These are phyloP conservation scores for Enteromius afrohamiltoni DNA, from an alignment of 2,797 vertebrate species.

Conservation along the genomic window DNA sequence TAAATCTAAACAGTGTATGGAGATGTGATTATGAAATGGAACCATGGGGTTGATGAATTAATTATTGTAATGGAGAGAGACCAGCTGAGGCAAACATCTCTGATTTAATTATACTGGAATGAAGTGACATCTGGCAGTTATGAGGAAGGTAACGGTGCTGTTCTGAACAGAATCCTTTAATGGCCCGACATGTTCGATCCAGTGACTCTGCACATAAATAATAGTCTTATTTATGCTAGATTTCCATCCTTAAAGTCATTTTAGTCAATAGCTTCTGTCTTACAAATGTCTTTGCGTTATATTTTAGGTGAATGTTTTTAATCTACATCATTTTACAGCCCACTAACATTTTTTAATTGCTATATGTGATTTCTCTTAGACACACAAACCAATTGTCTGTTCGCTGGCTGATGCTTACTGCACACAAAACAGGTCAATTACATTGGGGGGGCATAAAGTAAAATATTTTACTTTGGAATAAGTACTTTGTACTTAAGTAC, in stretches of 20 bases:
- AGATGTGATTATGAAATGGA: conserved; percentile 40
- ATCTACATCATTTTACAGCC: neutral
- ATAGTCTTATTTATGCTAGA: neutral
- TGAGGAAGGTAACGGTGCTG: conserved; percentile 49
- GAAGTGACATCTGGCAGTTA: conserved; percentile 62
- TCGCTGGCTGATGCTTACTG: neutral
- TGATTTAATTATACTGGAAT: conserved; percentile 62
- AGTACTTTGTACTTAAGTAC: no score
- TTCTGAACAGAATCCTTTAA: conserved; percentile 61
- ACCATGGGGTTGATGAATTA: conserved; percentile 58
- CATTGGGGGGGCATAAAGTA: neutral
- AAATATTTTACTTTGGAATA: neutral
- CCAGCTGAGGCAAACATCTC: conserved; percentile 61
- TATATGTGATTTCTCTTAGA: neutral
- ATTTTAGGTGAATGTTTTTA: neutral
- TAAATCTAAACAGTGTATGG: neutral
- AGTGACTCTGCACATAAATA: conserved; percentile 60
- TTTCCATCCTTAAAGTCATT: conserved; percentile 6
- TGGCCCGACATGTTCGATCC: conserved; percentile 48
- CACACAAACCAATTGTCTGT: neutral
- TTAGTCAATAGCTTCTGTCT: neutral
- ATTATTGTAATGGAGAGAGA: conserved; percentile 58
- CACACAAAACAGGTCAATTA: neutral
- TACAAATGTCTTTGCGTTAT: neutral
- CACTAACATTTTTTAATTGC: neutral